Percentiles rank a stretch among this genome's conserved stretches.
Evolutionary conservation across 2,797 vertebrate species (phyloP).

Genomic region (Cirrhinus molitorella): DNA sequence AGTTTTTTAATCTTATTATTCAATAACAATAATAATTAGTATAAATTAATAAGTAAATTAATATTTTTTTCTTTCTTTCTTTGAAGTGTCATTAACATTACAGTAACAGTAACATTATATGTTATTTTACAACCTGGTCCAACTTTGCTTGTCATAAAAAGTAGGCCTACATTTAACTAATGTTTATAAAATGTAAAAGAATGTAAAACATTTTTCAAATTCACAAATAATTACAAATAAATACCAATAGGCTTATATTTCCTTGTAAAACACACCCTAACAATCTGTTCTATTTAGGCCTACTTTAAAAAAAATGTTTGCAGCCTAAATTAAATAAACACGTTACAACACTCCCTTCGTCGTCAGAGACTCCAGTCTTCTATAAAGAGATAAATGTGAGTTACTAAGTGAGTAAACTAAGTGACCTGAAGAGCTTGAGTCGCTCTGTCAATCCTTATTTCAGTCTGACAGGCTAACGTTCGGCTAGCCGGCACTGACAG

Average conservation of each 20-base stretch:
- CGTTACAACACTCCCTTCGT: not conserved
- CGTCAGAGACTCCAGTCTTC: not conserved
- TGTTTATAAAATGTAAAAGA: not conserved
- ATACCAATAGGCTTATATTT: too few relatives aligned
- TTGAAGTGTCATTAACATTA: too few relatives aligned
- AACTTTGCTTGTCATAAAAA: too few relatives aligned
- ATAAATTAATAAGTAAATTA: too few relatives aligned
- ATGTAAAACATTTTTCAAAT: not conserved
- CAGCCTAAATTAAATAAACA: not conserved
- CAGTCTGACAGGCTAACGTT: slow-evolving; percentile 40
- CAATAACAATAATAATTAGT: too few relatives aligned
- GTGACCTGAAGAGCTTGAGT: slow-evolving; percentile 38
- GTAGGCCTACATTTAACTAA: too few relatives aligned
- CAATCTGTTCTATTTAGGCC: not conserved
- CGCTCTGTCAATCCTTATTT: slow-evolving; percentile 40
- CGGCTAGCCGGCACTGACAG: slow-evolving; percentile 26
- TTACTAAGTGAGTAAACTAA: not conserved
- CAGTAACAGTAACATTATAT: too few relatives aligned
- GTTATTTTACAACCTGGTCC: too few relatives aligned
- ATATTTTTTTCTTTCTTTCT: too few relatives aligned
- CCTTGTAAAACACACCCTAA: not conserved
- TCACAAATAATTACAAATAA: not conserved
- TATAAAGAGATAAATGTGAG: slow-evolving; percentile 12
- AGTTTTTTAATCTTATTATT: too few relatives aligned
- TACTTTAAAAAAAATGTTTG: not conserved